Evolutionary conservation across 2,888 invertebrate genomes (phyloP).

Genomic region (Allophyes oxyacanthae): DNA sequence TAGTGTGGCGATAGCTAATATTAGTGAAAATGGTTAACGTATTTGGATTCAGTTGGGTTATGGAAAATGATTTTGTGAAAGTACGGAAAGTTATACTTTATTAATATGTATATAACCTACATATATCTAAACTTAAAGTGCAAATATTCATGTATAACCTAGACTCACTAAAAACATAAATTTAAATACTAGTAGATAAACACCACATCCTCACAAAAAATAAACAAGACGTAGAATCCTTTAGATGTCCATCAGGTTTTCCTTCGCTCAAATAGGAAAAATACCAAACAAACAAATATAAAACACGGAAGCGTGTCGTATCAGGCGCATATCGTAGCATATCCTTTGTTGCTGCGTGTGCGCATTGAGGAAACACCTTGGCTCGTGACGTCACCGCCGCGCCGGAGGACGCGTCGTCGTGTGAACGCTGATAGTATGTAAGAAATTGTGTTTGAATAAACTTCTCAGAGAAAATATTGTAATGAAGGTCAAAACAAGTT

Average conservation of each 20-base stretch:
- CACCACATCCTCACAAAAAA: constrained; percentile 21
- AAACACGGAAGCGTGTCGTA: constrained; percentile 64
- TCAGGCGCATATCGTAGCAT: constrained; percentile 62
- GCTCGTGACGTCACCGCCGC: constrained; percentile 43
- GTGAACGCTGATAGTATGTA: constrained; percentile 44
- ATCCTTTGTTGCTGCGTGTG: constrained; percentile 65
- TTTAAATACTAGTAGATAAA: not conserved
- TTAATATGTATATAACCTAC: no score
- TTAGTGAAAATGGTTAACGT: constrained; percentile 27
- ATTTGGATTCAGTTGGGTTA: not conserved
- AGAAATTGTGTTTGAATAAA: constrained; percentile 53
- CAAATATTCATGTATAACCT: no score
- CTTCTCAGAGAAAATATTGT: constrained; percentile 47
- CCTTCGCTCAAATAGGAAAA: constrained; percentile 56
- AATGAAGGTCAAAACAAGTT: constrained; percentile 28
- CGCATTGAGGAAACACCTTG: constrained; percentile 69
- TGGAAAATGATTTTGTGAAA: no score
- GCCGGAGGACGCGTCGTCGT: constrained; percentile 45
- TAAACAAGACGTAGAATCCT: constrained; percentile 12
- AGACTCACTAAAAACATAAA: not conserved
- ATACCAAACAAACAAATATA: constrained; percentile 56
- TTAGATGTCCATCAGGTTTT: constrained; percentile 40
- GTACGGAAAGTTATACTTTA: not conserved
- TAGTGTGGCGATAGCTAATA: constrained; percentile 38
- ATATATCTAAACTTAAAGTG: no score